Base-by-base conservation (phyloP, 2,797 vertebrate species). In the Picus viridis region DNA sequence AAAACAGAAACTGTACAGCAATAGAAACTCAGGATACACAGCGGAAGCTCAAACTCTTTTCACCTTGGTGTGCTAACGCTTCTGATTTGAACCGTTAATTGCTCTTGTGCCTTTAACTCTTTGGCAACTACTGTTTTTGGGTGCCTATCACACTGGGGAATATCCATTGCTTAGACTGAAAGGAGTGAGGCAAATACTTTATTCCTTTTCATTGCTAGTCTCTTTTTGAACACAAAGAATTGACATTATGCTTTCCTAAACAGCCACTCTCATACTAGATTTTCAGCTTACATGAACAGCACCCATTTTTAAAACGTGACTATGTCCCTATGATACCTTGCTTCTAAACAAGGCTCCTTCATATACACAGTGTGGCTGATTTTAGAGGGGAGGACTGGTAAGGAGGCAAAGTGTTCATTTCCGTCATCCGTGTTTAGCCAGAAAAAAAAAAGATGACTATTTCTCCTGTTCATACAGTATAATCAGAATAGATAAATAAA, bases 11-110 rank as follows among this genome's bases (percentile, higher is more conserved):
- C 22, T 80, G 78, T 59, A 39, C 77, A 95, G 94, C 75, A 86
- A 92, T 59, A 96, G 86, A 86, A 92, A 90, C 41, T 86, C 59
- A 79, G 65, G 36, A 83, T 75, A 75, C 18, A 88, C 29, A 79
- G 69, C 47, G 89, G 91, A 88, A 90, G 24, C 95, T 94, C 86
- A 89, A 90, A 80, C 51, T 62, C 84, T 49, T 83, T 88, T 81
- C 58, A 86, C 81, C 58, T 93, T 90, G 56, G 27, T 88, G 54
- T 83, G 91, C 71, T 64, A 86, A 65, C 86, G 76, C 73, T 90
- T 96, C 70, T 92, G 63, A 64, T 63, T 81, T 88, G 61, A 96
- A 69, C n/a, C 32, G 67, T 93, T 97, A 96, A 96, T 96, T 97
- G 77, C 89, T 95, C 58, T 95, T 95, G 30, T 22, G 54, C 11